Evolutionary conservation across 2,888 invertebrate genomes (phyloP).

Genomic region (Athetis lepigone): DNA sequence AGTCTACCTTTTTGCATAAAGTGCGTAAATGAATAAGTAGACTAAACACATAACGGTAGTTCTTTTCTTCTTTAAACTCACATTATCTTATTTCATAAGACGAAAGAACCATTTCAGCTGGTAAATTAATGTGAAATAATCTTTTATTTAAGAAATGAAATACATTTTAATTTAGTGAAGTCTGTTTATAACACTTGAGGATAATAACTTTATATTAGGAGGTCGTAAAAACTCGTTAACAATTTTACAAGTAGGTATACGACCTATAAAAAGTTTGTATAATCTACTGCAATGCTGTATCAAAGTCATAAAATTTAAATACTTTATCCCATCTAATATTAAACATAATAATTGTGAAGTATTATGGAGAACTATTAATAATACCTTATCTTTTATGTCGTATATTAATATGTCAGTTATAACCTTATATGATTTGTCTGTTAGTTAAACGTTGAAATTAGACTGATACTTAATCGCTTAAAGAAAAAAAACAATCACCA

Average conservation of each 20-base stretch:
- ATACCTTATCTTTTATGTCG: too few relatives aligned
- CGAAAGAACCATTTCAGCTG: neutral
- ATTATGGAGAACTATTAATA: too few relatives aligned
- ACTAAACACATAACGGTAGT: neutral
- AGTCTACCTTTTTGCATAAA: too few relatives aligned
- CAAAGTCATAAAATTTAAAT: conserved; percentile 4
- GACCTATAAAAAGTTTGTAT: conserved; percentile 4
- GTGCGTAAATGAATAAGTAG: too few relatives aligned
- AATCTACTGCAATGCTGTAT: conserved; percentile 24
- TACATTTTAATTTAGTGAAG: conserved; percentile 3
- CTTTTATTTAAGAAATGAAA: neutral
- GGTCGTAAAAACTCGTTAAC: conserved; percentile 21
- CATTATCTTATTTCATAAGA: neutral
- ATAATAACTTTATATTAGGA: conserved; percentile 35
- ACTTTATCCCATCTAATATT: neutral
- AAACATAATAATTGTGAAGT: neutral
- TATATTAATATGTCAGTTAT: too few relatives aligned
- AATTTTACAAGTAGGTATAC: conserved; percentile 10
- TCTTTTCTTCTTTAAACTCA: neutral
- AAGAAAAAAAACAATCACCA: too few relatives aligned
- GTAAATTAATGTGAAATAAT: neutral
- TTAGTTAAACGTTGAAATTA: too few relatives aligned
- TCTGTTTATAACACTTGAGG: conserved; percentile 35
- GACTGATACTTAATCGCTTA: too few relatives aligned
- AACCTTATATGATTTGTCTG: too few relatives aligned